Percentiles rank a stretch among this genome's conserved stretches.
These are phyloP conservation scores for Sebastes cheni DNA, from an alignment of 2,797 vertebrate genomes.

Conservation along the genomic window DNA sequence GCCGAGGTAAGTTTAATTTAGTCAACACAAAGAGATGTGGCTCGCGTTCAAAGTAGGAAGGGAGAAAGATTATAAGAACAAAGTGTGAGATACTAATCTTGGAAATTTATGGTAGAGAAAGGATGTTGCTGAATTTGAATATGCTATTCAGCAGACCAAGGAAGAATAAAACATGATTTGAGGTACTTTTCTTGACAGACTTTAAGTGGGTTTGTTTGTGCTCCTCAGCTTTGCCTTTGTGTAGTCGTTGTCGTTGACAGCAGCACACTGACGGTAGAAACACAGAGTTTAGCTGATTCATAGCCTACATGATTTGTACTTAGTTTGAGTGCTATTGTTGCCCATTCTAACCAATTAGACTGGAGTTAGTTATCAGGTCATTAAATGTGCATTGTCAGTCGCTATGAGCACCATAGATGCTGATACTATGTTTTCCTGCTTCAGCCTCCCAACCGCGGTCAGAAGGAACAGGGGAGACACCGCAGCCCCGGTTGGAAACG, in stretches of 20 bases:
- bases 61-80: slow-evolving; percentile 29
- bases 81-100: slow-evolving; percentile 49
- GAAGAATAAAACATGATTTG: not conserved
- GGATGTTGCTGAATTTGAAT: slow-evolving; percentile 27
- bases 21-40: slow-evolving; percentile 40
- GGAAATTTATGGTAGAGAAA: slow-evolving; percentile 27
- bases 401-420: no score
- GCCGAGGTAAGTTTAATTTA: slow-evolving; percentile 46
- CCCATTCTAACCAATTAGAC: not conserved
- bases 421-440: no score
- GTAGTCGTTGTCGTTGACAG: not conserved
- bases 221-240: not conserved
- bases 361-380: rapidly evolving
- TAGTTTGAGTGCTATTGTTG: not conserved
- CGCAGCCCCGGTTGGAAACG: no score
- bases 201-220: slow-evolving; percentile 7
- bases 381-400: not conserved
- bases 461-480: no score
- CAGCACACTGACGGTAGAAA: not conserved
- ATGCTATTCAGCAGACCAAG: slow-evolving; percentile 19
- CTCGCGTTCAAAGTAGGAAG: slow-evolving; percentile 45
- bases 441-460: no score
- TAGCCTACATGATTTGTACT: not conserved
- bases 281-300: not conserved
- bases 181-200: not conserved